Evolutionary conservation across 1,140 invertebrate species (phyloP).

Genomic region (Bombus fervidus): DNA sequence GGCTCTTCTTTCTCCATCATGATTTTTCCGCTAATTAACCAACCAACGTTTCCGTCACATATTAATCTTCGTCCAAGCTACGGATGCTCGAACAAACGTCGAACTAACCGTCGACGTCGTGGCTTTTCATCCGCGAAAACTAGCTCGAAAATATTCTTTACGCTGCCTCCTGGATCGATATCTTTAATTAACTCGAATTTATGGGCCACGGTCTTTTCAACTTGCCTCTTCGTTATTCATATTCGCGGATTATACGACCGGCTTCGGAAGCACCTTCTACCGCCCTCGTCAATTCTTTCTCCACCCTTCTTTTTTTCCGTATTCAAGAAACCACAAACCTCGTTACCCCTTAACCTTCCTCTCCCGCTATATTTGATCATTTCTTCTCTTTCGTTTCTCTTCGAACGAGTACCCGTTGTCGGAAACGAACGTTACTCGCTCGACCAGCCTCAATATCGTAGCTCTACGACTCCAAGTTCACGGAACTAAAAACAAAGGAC

Average conservation of each 20-base stretch:
- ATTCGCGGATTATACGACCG: neutral
- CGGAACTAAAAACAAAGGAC: too few relatives aligned
- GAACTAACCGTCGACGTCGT: neutral
- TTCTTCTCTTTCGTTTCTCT: neutral
- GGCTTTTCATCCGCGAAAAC: neutral
- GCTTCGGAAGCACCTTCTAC: neutral
- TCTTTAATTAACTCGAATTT: slow-evolving; percentile 20
- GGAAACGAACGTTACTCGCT: too few relatives aligned
- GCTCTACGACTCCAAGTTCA: too few relatives aligned
- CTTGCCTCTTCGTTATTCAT: neutral
- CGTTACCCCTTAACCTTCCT: neutral
- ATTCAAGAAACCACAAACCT: neutral
- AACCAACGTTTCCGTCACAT: neutral
- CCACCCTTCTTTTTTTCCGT: neutral
- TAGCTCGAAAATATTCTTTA: neutral
- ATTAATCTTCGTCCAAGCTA: neutral
- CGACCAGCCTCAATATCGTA: too few relatives aligned
- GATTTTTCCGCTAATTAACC: slow-evolving; percentile 9
- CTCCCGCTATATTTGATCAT: neutral
- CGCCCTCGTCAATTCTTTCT: neutral
- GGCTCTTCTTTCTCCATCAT: too few relatives aligned
- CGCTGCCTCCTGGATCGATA: neutral
- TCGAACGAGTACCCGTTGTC: neutral
- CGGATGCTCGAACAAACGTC: slow-evolving; percentile 6
- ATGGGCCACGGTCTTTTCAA: slow-evolving; percentile 12